phyloP scores from a whole-genome alignment of 2,888 invertebrate species.

The Noctua pronuba region DNA sequence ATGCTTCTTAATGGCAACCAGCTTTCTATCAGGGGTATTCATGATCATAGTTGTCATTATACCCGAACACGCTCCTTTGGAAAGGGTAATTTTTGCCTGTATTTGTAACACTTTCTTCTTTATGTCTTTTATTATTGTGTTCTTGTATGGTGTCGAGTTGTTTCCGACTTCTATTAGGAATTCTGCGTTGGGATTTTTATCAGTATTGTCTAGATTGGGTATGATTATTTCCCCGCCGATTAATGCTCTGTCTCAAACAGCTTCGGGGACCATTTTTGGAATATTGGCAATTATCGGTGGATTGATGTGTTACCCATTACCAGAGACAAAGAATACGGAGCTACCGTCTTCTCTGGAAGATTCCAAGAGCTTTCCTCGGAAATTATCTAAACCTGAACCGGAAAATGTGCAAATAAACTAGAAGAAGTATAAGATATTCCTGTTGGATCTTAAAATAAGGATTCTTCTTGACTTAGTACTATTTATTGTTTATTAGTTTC shows the following conservation, averaged over 20 bases:
- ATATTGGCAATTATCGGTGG: conserved; percentile 91
- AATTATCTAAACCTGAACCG: neutral
- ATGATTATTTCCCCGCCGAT: conserved; percentile 95
- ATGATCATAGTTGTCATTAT: conserved; percentile 77
- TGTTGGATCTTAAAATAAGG: neutral
- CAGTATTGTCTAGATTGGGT: conserved; percentile 94
- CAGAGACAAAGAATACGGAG: conserved; percentile 87
- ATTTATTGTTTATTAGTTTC: neutral
- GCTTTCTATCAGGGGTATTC: conserved; percentile 80
- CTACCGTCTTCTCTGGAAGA: conserved; percentile 81
- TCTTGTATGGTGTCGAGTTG: conserved; percentile 95
- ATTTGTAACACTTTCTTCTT: conserved; percentile 94
- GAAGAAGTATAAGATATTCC: neutral
- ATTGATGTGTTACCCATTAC: conserved; percentile 91
- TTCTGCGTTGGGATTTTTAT: conserved; percentile 94
- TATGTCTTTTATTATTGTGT: conserved; percentile 94
- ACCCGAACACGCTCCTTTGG: conserved; percentile 78
- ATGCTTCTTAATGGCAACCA: conserved; percentile 90
- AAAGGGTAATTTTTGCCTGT: conserved; percentile 91
- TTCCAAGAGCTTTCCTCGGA: conserved; percentile 67
- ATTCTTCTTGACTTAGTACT: neutral
- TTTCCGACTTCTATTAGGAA: conserved; percentile 96
- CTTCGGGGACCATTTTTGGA: conserved; percentile 91
- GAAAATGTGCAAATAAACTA: conserved; percentile 29
- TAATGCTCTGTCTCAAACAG: conserved; percentile 87